A percentile compares a stretch with the other conserved stretches of the same genome.
These are phyloP conservation scores for Chamaetylas fuelleborni DNA, from an alignment of 2,113 vertebrate genomes.

Conservation along the genomic window DNA sequence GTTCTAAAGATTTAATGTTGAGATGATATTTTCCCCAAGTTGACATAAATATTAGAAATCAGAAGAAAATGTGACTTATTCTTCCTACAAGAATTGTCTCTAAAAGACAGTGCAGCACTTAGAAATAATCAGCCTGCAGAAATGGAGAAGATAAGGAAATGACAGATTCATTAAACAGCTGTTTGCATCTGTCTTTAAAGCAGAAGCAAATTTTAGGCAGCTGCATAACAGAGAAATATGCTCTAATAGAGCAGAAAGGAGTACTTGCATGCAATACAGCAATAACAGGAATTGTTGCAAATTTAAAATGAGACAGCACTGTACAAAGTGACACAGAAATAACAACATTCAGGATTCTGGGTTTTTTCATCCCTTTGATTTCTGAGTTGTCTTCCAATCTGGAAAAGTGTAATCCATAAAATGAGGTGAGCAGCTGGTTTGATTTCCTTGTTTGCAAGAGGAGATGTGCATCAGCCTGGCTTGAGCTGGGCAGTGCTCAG, in stretches of 20 bases:
- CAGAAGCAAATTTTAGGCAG: slow-evolving; percentile 30
- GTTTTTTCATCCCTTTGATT: not conserved
- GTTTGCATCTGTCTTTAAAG: slow-evolving; percentile 53
- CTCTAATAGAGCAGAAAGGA: not conserved
- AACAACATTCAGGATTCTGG: not conserved
- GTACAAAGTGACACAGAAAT: not conserved
- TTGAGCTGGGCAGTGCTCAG: not conserved
- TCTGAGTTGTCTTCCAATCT: not conserved
- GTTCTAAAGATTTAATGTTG: slow-evolving; percentile 50
- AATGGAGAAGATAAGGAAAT: slow-evolving; percentile 12
- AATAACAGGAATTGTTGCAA: not conserved
- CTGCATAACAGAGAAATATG: slow-evolving; percentile 4
- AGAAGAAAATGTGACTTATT: slow-evolving; percentile 36
- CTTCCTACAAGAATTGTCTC: slow-evolving; percentile 6
- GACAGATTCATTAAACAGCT: slow-evolving; percentile 63
- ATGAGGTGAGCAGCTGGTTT: not conserved
- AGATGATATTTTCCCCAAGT: slow-evolving; percentile 41
- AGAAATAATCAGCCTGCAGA: slow-evolving; percentile 31
- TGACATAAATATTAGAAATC: slow-evolving; percentile 62
- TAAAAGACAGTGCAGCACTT: slow-evolving; percentile 16
- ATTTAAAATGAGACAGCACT: slow-evolving; percentile 13
- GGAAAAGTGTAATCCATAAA: not conserved
- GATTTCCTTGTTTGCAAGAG: not conserved
- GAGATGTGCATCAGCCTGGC: not conserved
- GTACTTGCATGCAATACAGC: not conserved